A percentile compares a stretch with the other conserved stretches of the same genome.
Conservation (phyloP, 2,113 vertebrate species). For the Dryoscopus gambensis region DNA sequence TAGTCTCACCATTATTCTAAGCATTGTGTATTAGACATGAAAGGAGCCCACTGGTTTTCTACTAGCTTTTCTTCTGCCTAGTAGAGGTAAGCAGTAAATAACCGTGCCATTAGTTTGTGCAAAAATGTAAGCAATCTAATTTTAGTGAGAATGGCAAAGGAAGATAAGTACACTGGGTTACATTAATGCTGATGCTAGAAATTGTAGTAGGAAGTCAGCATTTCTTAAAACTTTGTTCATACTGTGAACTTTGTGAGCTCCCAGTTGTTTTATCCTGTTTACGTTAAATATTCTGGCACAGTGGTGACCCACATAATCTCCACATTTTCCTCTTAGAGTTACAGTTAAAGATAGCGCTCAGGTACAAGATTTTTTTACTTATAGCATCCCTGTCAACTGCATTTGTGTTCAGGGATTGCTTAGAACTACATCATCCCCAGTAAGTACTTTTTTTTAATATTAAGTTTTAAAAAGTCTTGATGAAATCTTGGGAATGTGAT, state of each 20-base stretch:
- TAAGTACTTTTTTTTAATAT: not conserved
- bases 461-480: not conserved
- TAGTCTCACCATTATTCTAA: not conserved
- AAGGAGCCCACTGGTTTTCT: not conserved
- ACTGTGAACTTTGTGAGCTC: not conserved
- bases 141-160: not conserved
- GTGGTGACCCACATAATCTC: not conserved
- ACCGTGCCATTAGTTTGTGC: not conserved
- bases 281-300: not conserved
- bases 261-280: conserved; percentile 17
- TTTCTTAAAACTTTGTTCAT: conserved; percentile 8
- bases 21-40: not conserved
- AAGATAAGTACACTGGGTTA: not conserved
- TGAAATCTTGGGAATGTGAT: not conserved
- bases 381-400: not conserved
- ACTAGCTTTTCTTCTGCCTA: not conserved
- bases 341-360: not conserved
- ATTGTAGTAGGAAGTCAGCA: conserved; percentile 42
- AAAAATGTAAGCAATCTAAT: conserved; percentile 35
- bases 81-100: not conserved
- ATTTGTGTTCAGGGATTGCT: not conserved
- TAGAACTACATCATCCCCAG: not conserved
- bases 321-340: not conserved
- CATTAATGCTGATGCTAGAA: conserved; percentile 33
- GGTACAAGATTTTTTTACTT: not conserved